Base-by-base conservation (phyloP, 2,888 invertebrate species). In the Diogma glabrata region DNA sequence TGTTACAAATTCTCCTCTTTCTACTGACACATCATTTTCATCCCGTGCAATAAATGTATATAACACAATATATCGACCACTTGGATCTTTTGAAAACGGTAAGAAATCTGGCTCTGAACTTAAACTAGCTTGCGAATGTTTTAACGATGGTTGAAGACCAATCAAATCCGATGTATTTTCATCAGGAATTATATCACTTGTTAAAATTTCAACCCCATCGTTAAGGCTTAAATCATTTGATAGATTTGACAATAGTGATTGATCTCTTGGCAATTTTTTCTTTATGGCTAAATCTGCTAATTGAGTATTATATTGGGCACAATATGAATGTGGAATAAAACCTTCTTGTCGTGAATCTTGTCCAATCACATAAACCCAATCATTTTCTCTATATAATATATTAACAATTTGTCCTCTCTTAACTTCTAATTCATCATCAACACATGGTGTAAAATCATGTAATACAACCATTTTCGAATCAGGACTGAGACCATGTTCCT, bases 331-430 rank as follows among this genome's bases (percentile, higher is more conserved):
- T 1, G 95, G 95, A 60, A 95, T 92, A 63, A 94, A 95, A 1
- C 95, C 95, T 68, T 95, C 93, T 63, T 87, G 82, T 49, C 90
- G 76, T 16, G 89, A 87, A 60, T 90, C 90, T 46, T 89, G 84
- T 3, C 89, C 85, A 64, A 94, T 90, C 2, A 95, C 93, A 71
- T 95, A 95, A 8, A 93, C 92, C 95, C 95, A 95, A 70, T 95
- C 94, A 65, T 94, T 93, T 69, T 95, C 95, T 58, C 92, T 78
- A 69, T 95, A 95, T 55, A 95, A 72, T 55, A 94, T 85, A 71
- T 92, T 91, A n/a, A 94, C 93, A 63, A 91, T 82, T 77, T 89
- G 90, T 49, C 95, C 94, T 49, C 93, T 76, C 69, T 84, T 86
- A 22, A 84, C 84, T 74, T 90, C 88, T 43, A 95, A 73, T 65